phyloP scores from a whole-genome alignment of 2,113 vertebrate species.

The Oryzias celebensis region DNA sequence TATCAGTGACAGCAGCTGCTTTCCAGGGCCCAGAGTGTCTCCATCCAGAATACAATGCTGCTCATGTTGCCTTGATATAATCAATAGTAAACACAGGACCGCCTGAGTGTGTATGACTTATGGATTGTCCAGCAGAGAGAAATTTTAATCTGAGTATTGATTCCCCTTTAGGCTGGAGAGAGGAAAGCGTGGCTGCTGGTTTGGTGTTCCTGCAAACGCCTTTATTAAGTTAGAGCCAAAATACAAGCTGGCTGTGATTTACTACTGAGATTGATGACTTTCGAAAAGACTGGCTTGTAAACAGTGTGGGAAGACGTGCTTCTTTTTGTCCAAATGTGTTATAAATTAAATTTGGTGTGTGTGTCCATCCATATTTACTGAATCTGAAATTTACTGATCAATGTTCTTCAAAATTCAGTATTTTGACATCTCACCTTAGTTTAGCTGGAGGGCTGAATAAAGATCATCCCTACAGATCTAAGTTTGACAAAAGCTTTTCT shows the following conservation, averaged over 20 bases:
- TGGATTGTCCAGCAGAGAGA: conserved; percentile 59
- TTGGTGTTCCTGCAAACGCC: conserved; percentile 10
- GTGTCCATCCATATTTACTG: no score
- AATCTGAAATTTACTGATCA: no score
- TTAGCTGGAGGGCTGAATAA: no score
- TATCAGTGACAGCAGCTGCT: conserved; percentile 15
- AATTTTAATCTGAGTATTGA: conserved; percentile 68
- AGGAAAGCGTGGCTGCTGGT: conserved; percentile 14
- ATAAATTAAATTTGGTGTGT: no score
- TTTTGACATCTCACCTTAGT: no score
- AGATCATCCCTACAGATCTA: no score
- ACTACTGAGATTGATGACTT: conserved; percentile 14
- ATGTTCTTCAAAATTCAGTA: no score
- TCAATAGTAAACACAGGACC: conserved; percentile 68
- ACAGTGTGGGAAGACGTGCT: not conserved
- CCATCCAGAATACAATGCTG: conserved; percentile 35
- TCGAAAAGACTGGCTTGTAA: not conserved
- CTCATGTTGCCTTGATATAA: conserved; percentile 36
- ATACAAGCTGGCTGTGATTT: conserved; percentile 3
- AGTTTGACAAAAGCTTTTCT: no score
- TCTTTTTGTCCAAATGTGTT: not conserved
- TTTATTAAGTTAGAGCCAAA: conserved; percentile 19
- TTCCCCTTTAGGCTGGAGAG: conserved; percentile 23
- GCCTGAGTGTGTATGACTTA: conserved; percentile 67
- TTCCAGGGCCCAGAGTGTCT: conserved; percentile 24